Evolutionary conservation across 2,888 invertebrate species (phyloP).

Genomic region (Caenorhabditis panamensis): DNA sequence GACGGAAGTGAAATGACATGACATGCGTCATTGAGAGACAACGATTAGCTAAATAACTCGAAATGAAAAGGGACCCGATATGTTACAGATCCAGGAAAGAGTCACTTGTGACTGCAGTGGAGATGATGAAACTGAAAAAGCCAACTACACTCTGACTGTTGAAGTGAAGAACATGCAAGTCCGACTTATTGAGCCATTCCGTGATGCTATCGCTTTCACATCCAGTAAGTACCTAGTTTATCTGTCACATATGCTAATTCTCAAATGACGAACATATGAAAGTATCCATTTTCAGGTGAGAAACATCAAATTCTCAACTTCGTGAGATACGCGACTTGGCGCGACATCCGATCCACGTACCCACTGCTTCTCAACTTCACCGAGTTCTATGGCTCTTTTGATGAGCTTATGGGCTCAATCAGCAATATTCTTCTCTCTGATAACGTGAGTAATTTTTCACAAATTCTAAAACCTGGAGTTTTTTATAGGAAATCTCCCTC

Average conservation of each 20-base stretch:
- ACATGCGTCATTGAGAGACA: background rate
- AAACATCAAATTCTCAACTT: constrained; percentile 44
- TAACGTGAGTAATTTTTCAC: constrained; percentile 32
- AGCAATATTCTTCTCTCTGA: constrained; percentile 23
- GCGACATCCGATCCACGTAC: constrained; percentile 30
- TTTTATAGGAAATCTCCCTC: constrained; percentile 34
- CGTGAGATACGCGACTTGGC: constrained; percentile 22
- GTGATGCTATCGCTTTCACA: constrained; percentile 44
- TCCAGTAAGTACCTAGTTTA: constrained; percentile 34
- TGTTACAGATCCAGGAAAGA: constrained; percentile 43
- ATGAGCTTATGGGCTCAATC: constrained; percentile 27
- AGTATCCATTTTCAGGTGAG: constrained; percentile 32
- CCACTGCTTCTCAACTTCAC: constrained; percentile 41
- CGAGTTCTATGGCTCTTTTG: constrained; percentile 12
- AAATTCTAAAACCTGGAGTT: background rate
- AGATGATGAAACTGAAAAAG: constrained; percentile 30
- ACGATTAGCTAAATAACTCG: too few relatives aligned
- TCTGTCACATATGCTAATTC: background rate
- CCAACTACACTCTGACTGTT: constrained; percentile 30
- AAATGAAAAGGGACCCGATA: too few relatives aligned
- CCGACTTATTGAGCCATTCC: constrained; percentile 46
- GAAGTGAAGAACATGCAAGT: constrained; percentile 48
- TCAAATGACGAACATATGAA: background rate
- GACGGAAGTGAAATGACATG: background rate
- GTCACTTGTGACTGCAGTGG: constrained; percentile 31